Evolutionary conservation across 2,888 invertebrate species (phyloP).

Genomic region (Junonia oenone): DNA sequence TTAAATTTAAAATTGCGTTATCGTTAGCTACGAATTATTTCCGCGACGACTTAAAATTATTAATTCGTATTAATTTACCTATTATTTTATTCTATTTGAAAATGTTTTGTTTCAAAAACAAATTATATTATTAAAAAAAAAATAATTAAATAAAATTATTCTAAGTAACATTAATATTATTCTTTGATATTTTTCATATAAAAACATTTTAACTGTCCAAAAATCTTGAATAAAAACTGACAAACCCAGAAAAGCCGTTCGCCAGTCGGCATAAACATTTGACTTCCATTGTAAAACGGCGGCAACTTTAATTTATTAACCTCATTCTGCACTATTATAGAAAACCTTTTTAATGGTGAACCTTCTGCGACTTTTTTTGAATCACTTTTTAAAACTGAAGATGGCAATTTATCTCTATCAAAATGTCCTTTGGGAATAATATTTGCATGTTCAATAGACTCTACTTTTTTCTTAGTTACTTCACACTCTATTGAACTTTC

Average conservation of each 20-base stretch:
- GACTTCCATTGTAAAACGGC: conserved; percentile 52
- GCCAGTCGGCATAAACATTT: conserved; percentile 64
- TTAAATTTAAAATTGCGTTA: too few species aligned
- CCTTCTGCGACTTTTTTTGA: conserved; percentile 12
- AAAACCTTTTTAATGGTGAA: conserved; percentile 36
- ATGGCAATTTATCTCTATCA: conserved; percentile 37
- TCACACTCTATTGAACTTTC: conserved; percentile 29
- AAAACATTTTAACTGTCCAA: too few species aligned
- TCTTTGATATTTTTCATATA: too few species aligned
- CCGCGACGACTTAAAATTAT: too few species aligned
- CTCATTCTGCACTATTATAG: conserved; percentile 44
- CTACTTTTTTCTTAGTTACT: conserved; percentile 29
- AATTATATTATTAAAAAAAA: too few species aligned
- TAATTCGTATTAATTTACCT: too few species aligned
- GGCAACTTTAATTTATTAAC: conserved; percentile 49
- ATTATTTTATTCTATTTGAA: too few species aligned
- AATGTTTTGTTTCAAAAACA: too few species aligned
- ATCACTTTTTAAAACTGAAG: conserved; percentile 39
- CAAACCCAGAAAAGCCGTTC: conserved; percentile 67
- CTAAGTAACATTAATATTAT: too few species aligned
- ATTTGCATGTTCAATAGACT: conserved; percentile 35
- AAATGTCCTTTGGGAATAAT: conserved; percentile 41
- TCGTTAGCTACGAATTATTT: too few species aligned
- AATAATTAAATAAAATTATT: too few species aligned
- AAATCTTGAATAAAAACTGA: conserved; percentile 30